Conservation (phyloP, 1,140 invertebrate species). For the Sitobion miscanthi region DNA sequence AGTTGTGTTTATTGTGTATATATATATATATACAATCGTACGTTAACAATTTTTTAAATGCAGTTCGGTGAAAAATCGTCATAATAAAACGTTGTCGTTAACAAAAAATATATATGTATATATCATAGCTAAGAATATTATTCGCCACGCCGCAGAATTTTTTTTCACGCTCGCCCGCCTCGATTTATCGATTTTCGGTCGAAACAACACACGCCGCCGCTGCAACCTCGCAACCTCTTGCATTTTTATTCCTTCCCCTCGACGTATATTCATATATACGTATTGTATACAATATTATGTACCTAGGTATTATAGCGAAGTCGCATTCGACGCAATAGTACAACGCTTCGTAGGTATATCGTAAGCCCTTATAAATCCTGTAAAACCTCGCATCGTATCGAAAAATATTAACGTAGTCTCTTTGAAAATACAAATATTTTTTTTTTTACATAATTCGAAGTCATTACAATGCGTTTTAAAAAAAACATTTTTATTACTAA, state of each 20-base stretch:
- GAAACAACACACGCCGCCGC: background rate
- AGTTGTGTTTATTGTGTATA: background rate
- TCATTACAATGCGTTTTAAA: background rate
- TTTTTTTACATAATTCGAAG: background rate
- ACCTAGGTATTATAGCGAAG: background rate
- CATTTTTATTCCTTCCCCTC: constrained; percentile 7
- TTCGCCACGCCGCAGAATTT: background rate
- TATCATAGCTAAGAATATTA: background rate
- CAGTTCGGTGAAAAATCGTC: background rate
- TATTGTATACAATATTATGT: background rate
- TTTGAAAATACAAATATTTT: background rate
- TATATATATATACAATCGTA: background rate
- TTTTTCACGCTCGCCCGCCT: background rate
- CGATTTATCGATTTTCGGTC: constrained; percentile 3
- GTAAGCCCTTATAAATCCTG: background rate
- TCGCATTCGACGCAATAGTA: background rate
- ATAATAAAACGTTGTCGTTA: background rate
- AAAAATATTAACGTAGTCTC: background rate
- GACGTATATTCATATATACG: background rate
- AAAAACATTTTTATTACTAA: background rate
- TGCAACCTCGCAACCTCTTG: background rate
- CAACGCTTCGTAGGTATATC: background rate
- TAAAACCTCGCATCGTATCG: background rate
- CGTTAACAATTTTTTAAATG: background rate
- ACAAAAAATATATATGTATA: background rate